Evolutionary conservation across 2,888 invertebrate genomes (phyloP), one percentile per base, ranked within the genome.

Genomic region (Xanthia icteritia): DNA sequence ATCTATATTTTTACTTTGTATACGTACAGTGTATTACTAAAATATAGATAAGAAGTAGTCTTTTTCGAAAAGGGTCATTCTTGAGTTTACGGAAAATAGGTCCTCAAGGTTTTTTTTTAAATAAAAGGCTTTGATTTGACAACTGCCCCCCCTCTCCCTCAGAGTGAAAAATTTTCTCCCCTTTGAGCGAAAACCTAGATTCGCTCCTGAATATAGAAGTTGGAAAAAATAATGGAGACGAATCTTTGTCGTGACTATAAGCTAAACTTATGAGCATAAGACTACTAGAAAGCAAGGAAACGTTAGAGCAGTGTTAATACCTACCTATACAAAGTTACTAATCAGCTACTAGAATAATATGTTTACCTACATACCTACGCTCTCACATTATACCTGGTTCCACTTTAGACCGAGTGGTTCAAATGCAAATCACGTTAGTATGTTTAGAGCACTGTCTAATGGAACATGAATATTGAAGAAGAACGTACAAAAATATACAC

Each of bases 381-480:
- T 2, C n/a, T 48, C 56, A 48, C 31, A 56, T 68, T 72, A 42
- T 3, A 13, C 63, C 11, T 36, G 48, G 36, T 42, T 15, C 36
- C 61, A 83, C 78, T 83, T 65, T 20, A 61, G 36, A 65, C 54
- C 56, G 65, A 78, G 81, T 84, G 75, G 61, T 60, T 36, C 42
- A 73, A 67, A 80, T 83, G 76, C 76, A 84, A 80, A 80, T 80
- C 20, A 36, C 13, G 20, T 60, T 31, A 68, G 71, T 60, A 15
- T 82, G 58, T 60, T 60, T 54, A 68, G 54, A 79, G 65, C 42
- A 56, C 45, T 39, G 68, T 71, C 84, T 82, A 83, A 83, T 82
- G 73, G 66, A 67, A 82, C 79, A 61, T 83, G 70, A 70, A 82
- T 78, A 73, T 78, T 70, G 83, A 48, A 56, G 45, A 65, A 54